Base-by-base conservation (phyloP, 2,113 vertebrate genomes). In the Hucho hucho region DNA sequence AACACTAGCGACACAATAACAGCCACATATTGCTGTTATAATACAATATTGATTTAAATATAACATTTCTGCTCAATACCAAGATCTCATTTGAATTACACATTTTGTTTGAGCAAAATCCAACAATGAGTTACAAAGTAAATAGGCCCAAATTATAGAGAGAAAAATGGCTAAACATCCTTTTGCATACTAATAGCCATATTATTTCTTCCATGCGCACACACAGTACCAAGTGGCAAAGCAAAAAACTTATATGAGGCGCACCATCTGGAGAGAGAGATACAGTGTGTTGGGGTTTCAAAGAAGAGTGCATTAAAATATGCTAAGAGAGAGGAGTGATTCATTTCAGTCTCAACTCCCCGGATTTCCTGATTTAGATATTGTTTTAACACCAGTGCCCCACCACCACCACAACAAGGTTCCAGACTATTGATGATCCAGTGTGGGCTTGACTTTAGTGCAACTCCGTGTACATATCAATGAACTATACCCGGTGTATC, bases 311-410 rank as follows among this genome's bases (percentile, higher is more conserved):
- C 72, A 6, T 76, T 61, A 78, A 81, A 86, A 86, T 64, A 76
- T 72, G 56, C 70, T 76, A 80, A 66, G 75, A 87, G 75, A 81
- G 75, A 70, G 82, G 9, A 86, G 72, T 83, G 84, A 88, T 79
- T 90, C 77, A 86, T 79, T 86, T 79, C 77, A 71, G 32, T 70
- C 77, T 72, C 53, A 7, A 77, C 76, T 80, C 58, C 49, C 73
- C 46, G 70, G 81, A 81, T 86, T 81, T 84, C 77, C 76, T 73
- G 69, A 91, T 88, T 91, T 85, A 81, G 66, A 84, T 81, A 78
- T 79, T 83, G 82, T 86, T 87, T 87, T 78, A 87, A 91, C 81
- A 83, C 86, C 73, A 73, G 26, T 32, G 68, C 59, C 76, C 46
- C 69, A 56, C 14, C 7, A 74, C 18, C 68, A 64, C 26, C 68